phyloP scores from a whole-genome alignment of 2,797 vertebrate genomes.

The Phataginus tricuspis region DNA sequence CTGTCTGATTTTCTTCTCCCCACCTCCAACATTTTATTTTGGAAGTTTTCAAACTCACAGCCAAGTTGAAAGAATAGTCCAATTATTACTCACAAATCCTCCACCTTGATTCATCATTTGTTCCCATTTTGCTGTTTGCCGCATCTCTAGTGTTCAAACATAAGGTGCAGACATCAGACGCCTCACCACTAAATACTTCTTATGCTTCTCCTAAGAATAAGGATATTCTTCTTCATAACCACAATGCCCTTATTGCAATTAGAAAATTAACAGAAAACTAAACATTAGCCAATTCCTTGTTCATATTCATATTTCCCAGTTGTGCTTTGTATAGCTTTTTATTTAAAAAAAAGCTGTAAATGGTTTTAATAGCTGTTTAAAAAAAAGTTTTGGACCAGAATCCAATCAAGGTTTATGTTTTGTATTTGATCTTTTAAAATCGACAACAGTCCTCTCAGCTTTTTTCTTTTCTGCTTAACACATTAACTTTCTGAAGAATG shows the following conservation, averaged over 20 bases:
- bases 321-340: not conserved
- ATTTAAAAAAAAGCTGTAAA: not conserved
- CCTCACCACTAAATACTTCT: not conserved
- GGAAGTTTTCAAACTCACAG: constrained; percentile 53
- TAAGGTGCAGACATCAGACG: not conserved
- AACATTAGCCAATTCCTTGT: not conserved
- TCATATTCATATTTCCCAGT: not conserved
- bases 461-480: not conserved
- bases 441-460: not conserved
- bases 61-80: not conserved
- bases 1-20: not conserved
- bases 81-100: not conserved
- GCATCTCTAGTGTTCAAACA: not conserved
- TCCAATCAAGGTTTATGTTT: not conserved
- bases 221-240: not conserved
- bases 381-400: not conserved
- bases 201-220: not conserved
- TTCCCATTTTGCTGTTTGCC: constrained; percentile 6
- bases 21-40: constrained; percentile 32
- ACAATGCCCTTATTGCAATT: not conserved
- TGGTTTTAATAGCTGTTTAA: not conserved
- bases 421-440: constrained; percentile 39
- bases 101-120: not conserved
- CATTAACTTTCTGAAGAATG: constrained; percentile 10
- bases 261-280: not conserved